A percentile compares a stretch with the other conserved stretches of the same genome.
Evolutionary conservation across 2,888 invertebrate genomes (phyloP).

Genomic region (Synergus laeviventris): DNA sequence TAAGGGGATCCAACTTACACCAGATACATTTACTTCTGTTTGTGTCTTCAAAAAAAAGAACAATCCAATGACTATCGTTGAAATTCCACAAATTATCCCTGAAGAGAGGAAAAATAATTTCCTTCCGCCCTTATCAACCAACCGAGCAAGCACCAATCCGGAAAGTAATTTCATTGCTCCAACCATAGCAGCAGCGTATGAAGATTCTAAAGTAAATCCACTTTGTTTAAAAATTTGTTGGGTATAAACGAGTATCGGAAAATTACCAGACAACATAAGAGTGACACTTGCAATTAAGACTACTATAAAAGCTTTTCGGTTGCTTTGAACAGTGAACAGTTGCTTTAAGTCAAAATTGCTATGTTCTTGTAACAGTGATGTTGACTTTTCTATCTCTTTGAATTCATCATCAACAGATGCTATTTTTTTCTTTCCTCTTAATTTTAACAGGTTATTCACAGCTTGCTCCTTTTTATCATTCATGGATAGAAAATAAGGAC

Average conservation of each 20-base stretch:
- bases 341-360: conserved; percentile 61
- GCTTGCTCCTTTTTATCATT: background rate
- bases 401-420: background rate
- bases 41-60: conserved; percentile 79
- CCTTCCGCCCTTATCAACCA: conserved; percentile 80
- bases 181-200: conserved; percentile 77
- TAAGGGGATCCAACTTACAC: conserved; percentile 79
- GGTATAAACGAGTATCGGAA: conserved; percentile 79
- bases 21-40: conserved; percentile 76
- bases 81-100: conserved; percentile 78
- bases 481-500: background rate
- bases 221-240: conserved; percentile 81
- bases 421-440: background rate
- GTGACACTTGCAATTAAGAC: conserved; percentile 80
- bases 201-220: conserved; percentile 76
- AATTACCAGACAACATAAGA: conserved; percentile 81
- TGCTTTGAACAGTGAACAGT: conserved; percentile 76
- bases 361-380: background rate
- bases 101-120: conserved; percentile 80
- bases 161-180: conserved; percentile 80
- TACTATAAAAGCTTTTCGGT: conserved; percentile 80
- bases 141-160: conserved; percentile 74
- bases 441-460: background rate
- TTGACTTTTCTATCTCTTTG: background rate
- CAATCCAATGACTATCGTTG: conserved; percentile 78